phyloP scores from a whole-genome alignment of 2,113 vertebrate genomes.

The Collichthys lucidus region DNA sequence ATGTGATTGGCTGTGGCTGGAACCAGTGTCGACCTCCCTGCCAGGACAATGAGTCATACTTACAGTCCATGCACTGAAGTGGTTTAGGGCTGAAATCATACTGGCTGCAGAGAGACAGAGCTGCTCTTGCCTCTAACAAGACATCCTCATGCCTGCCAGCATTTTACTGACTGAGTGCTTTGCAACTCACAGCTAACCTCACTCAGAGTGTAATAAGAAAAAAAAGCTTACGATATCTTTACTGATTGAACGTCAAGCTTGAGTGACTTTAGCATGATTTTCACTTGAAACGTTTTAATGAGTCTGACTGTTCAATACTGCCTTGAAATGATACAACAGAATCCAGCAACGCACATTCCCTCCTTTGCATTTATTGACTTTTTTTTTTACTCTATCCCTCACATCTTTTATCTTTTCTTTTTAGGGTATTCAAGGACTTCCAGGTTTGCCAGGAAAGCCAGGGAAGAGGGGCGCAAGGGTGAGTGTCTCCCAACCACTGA shows the following conservation, averaged over 20 bases:
- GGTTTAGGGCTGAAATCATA: constrained; percentile 53
- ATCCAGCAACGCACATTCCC: neutral
- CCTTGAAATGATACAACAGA: constrained; percentile 17
- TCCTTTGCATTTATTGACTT: constrained; percentile 10
- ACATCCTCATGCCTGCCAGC: constrained; percentile 39
- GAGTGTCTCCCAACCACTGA: constrained; percentile 74
- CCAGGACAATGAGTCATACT: constrained; percentile 67
- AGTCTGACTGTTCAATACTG: neutral
- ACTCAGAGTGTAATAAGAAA: neutral
- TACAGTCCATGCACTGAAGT: constrained; percentile 27
- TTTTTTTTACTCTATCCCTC: constrained; percentile 21
- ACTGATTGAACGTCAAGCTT: constrained; percentile 19
- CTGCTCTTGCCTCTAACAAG: constrained; percentile 44
- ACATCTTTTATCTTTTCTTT: constrained; percentile 51
- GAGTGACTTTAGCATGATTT: constrained; percentile 2
- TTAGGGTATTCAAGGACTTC: constrained; percentile 91
- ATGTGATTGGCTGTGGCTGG: constrained; percentile 62
- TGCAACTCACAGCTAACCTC: constrained; percentile 14
- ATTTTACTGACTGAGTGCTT: constrained; percentile 9
- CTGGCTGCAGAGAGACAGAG: constrained; percentile 40
- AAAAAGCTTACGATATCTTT: constrained; percentile 13
- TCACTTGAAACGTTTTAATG: neutral
- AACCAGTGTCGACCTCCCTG: constrained; percentile 55
- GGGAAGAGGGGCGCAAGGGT: constrained; percentile 93
- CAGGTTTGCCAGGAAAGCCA: constrained; percentile 90